Evolutionary conservation across 2,113 vertebrate species (phyloP).

Genomic region (Fregetta grallaria): DNA sequence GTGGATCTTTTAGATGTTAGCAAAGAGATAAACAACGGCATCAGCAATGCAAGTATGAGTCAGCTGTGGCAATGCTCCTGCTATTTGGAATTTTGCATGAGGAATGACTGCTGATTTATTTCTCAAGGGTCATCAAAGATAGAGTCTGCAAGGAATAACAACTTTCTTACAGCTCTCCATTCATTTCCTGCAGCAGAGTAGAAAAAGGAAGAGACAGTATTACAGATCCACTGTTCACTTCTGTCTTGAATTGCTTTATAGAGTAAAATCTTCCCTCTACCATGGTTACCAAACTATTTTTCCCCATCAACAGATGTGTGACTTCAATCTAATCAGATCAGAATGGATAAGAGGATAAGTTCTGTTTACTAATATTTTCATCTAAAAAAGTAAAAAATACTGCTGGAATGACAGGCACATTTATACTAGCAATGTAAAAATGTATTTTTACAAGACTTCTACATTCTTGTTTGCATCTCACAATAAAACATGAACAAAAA

Average conservation of each 20-base stretch:
- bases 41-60: background rate
- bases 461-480: background rate
- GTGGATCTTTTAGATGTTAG: background rate
- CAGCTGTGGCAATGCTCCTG: background rate
- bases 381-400: background rate
- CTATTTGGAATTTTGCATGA: background rate
- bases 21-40: background rate
- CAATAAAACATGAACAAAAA: background rate
- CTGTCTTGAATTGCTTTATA: background rate
- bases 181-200: background rate
- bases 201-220: background rate
- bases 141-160: background rate
- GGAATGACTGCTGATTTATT: background rate
- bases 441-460: background rate
- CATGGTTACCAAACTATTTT: background rate
- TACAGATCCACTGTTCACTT: background rate
- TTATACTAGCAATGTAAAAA: background rate
- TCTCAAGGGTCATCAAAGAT: background rate
- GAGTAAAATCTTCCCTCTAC: background rate
- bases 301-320: background rate
- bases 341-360: background rate
- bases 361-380: background rate
- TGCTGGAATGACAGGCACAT: background rate
- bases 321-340: background rate
- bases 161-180: background rate